phyloP scores from a whole-genome alignment of 2,113 vertebrate species.

The Theristicus caerulescens region DNA sequence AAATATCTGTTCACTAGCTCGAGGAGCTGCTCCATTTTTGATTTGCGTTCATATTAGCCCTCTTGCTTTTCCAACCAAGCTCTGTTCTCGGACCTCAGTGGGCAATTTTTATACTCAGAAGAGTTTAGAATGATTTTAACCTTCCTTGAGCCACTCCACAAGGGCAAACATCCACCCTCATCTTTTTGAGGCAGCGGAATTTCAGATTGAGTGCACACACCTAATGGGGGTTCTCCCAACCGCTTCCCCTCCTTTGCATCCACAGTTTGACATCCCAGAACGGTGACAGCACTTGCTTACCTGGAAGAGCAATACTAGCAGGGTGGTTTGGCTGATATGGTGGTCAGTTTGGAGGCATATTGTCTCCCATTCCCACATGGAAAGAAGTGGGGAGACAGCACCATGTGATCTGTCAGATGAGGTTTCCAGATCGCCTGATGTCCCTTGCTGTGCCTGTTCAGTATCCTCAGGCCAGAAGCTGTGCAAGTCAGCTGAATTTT shows the following conservation, averaged over 20 bases:
- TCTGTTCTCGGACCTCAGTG: background rate
- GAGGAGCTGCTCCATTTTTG: background rate
- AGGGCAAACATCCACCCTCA: background rate
- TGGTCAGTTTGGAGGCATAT: background rate
- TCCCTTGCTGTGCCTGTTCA: constrained; percentile 10
- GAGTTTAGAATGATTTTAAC: background rate
- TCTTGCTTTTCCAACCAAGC: background rate
- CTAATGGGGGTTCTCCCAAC: background rate
- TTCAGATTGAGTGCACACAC: background rate
- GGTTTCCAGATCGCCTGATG: constrained; percentile 14
- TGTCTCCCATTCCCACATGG: background rate
- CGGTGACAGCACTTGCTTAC: background rate
- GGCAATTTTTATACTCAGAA: background rate
- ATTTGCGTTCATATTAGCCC: background rate
- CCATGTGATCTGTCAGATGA: constrained; percentile 46
- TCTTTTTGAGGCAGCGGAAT: background rate
- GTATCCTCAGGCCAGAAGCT: constrained; percentile 42
- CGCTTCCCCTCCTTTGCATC: background rate
- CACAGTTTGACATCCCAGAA: background rate
- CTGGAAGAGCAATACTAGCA: background rate
- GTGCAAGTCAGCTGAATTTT: constrained; percentile 58
- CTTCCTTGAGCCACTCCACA: background rate
- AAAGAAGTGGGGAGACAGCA: background rate
- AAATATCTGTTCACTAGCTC: background rate
- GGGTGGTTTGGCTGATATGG: background rate